phyloP scores from a whole-genome alignment of 2,113 vertebrate genomes.

The Buteo buteo region DNA sequence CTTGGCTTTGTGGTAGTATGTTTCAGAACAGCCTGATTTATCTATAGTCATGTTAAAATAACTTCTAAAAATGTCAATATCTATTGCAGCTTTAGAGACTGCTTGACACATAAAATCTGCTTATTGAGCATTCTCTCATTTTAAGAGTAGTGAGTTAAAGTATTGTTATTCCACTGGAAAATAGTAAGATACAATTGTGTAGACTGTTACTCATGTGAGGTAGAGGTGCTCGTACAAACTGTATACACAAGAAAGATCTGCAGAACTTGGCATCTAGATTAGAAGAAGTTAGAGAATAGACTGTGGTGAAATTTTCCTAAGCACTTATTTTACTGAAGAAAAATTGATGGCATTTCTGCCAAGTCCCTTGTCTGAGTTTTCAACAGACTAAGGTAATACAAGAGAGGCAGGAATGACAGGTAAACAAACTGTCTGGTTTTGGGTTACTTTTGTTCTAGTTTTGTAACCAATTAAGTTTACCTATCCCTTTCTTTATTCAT shows the following conservation, averaged over 20 bases:
- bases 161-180: background rate
- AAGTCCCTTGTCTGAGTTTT: background rate
- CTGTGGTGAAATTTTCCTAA: too few relatives aligned
- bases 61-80: background rate
- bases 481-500: background rate
- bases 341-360: background rate
- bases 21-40: background rate
- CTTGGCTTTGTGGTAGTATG: background rate
- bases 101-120: background rate
- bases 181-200: rapidly evolving
- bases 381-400: rapidly evolving
- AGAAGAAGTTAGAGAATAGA: background rate
- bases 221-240: rapidly evolving
- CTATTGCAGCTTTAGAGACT: background rate
- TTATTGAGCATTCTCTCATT: rapidly evolving
- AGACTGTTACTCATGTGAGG: background rate
- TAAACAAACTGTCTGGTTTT: background rate
- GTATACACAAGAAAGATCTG: background rate
- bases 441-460: background rate
- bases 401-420: background rate
- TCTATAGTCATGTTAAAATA: background rate
- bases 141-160: background rate
- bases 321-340: rapidly evolving
- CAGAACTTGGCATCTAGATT: background rate
- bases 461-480: background rate